Percentiles rank a stretch among this genome's conserved stretches.
phyloP scores from a whole-genome alignment of 2,113 vertebrate genomes.

The Nyctereutes procyonoides region DNA sequence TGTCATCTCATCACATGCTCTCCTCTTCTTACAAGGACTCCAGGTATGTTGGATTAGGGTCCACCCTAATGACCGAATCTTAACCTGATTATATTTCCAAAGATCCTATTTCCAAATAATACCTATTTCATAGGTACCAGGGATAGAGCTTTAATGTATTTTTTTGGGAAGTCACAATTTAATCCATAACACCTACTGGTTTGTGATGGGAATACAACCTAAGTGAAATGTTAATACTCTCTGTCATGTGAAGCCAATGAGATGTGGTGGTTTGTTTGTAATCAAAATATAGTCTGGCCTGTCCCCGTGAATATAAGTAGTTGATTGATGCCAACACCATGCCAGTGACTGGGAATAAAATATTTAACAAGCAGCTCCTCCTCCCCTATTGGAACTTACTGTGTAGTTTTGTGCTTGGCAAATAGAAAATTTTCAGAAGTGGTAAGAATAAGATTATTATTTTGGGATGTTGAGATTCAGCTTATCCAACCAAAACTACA shows the following conservation, averaged over 20 bases:
- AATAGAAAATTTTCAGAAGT: background rate
- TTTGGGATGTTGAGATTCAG: background rate
- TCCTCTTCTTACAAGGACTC: background rate
- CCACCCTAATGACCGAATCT: background rate
- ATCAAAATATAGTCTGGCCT: background rate
- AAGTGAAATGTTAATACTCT: background rate
- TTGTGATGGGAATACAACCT: background rate
- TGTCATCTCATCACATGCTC: fast-evolving
- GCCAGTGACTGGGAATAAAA: background rate
- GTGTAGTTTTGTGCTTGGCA: background rate
- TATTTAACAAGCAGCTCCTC: background rate
- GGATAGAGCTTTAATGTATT: background rate
- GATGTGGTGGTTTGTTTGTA: background rate
- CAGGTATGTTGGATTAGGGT: too few relatives aligned
- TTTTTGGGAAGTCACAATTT: background rate
- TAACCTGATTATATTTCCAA: background rate
- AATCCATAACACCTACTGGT: too few relatives aligned
- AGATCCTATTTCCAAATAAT: background rate
- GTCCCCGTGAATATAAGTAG: fast-evolving
- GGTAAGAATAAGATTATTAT: background rate
- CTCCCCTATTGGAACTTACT: background rate
- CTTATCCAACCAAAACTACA: background rate
- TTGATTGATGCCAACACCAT: background rate
- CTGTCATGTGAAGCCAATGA: background rate
- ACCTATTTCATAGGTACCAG: background rate